Conservation (phyloP, 2,888 invertebrate genomes). For the Athrips mouffetella region DNA sequence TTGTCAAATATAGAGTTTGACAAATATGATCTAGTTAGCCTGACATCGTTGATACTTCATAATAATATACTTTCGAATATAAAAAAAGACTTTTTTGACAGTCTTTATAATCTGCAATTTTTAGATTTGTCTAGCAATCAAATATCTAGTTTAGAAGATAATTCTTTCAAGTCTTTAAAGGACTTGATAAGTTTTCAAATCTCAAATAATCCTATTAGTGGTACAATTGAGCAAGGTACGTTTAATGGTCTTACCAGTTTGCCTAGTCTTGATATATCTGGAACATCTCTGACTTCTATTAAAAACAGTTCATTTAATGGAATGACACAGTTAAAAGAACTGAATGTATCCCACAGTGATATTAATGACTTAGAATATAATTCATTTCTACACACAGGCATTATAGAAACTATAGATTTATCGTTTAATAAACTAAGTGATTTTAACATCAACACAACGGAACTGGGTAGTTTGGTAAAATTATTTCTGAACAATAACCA, state of each 20-base stretch:
- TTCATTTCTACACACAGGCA: slow-evolving; percentile 41
- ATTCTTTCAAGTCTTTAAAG: slow-evolving; percentile 40
- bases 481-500: slow-evolving; percentile 49
- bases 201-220: slow-evolving; percentile 47
- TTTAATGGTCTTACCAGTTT: slow-evolving; percentile 48
- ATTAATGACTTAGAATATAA: slow-evolving; percentile 46
- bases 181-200: slow-evolving; percentile 45
- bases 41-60: slow-evolving; percentile 37
- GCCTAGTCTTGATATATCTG: slow-evolving; percentile 51
- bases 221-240: slow-evolving; percentile 38
- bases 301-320: slow-evolving; percentile 50
- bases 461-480: slow-evolving; percentile 35
- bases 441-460: slow-evolving; percentile 47
- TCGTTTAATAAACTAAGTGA: slow-evolving; percentile 44
- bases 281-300: slow-evolving; percentile 37
- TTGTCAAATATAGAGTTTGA: slow-evolving; percentile 44
- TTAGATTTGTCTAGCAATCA: slow-evolving; percentile 55
- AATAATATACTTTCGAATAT: slow-evolving; percentile 46
- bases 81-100: slow-evolving; percentile 35
- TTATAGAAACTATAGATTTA: slow-evolving; percentile 48
- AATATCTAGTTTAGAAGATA: slow-evolving; percentile 40
- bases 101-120: slow-evolving; percentile 37
- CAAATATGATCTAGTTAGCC: slow-evolving; percentile 39
- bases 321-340: slow-evolving; percentile 42
- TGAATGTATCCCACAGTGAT: slow-evolving; percentile 50